Percentiles rank a stretch among this genome's conserved stretches.
phyloP scores from a whole-genome alignment of 2,113 vertebrate species.

The Hirundichthys speculiger region DNA sequence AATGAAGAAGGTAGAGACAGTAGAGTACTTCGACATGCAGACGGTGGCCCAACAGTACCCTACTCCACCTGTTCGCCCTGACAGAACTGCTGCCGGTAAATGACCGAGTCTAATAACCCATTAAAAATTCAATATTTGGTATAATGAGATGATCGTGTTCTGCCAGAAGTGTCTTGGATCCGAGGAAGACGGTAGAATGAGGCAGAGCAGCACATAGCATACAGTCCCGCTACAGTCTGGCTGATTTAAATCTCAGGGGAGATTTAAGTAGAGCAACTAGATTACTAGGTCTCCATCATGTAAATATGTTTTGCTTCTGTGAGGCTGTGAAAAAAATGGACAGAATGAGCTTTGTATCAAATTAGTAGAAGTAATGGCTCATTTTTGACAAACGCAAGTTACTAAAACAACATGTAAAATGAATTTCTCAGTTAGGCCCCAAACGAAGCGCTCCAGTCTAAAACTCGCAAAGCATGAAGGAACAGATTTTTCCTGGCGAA shows the following conservation, averaged over 20 bases:
- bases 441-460: conserved; percentile 54
- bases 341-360: conserved; percentile 60
- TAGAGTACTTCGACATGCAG: conserved; percentile 55
- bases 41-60: conserved; percentile 63
- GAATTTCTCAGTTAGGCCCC: conserved; percentile 43
- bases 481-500: conserved; percentile 64
- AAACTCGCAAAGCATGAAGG: conserved; percentile 59
- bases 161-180: conserved; percentile 50
- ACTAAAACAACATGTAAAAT: conserved; percentile 62
- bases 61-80: conserved; percentile 70
- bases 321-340: conserved; percentile 41
- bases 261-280: conserved; percentile 45
- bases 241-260: conserved; percentile 46
- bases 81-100: conserved; percentile 52
- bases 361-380: conserved; percentile 67
- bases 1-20: conserved; percentile 49
- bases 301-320: conserved; percentile 56
- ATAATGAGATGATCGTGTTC: conserved; percentile 67
- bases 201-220: conserved; percentile 6
- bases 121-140: conserved; percentile 70
- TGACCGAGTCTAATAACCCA: conserved; percentile 56
- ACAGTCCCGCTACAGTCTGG: conserved; percentile 27
- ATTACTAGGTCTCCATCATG: conserved; percentile 64
- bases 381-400: conserved; percentile 57
- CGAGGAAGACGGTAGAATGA: conserved; percentile 26